Base-by-base conservation (phyloP, 1,140 invertebrate species). In the Drosophila athabasca region DNA sequence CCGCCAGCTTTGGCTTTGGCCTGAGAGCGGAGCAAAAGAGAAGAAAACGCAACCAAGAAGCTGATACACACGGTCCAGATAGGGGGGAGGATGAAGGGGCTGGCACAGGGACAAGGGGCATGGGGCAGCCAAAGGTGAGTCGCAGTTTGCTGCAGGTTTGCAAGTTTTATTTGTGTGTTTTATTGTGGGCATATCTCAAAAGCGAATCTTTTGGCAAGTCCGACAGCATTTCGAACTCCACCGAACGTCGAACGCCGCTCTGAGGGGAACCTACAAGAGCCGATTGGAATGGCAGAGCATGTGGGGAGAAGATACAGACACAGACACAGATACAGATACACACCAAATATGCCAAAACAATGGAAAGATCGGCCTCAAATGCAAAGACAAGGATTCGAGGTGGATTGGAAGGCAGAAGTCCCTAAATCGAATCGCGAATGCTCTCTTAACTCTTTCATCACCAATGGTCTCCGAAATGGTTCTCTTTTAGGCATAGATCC, bases 141-240 rank as follows among this genome's bases (percentile, higher is more conserved):
- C 70, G 78, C 78, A 85, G 82, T 87, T 45, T 74, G 77, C 61
- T 85, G 81, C 81, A 85, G 81, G 76, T 83, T 76, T 80, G 73
- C 81, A 79, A 76, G 70, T 83, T 89, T 88, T 88, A 89, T 88
- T 83, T 88, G 79, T 89, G 84, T 83, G 71, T 88, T 88, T 89
- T 88, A 88, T 88, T 88, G 83, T 83, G 83, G 64, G 84, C 83
- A 89, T 88, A 88, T 88, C 83, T 84, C 79, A 89, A 84, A 89
- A 79, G 84, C 62, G 73, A 88, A 88, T 88, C 83, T 88, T 83
- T 74, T 58, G 68, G 73, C 73, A 80, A 71, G 75, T 78, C 62
- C 77, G 71, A 76, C 73, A 68, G 60, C 75, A 68, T 71, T 68
- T 71, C 76, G 76, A 82, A 82, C 69, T 70, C 65, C 71, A 66